Base-by-base conservation (phyloP, 1,140 invertebrate genomes). In the Steinernema feltiae region DNA sequence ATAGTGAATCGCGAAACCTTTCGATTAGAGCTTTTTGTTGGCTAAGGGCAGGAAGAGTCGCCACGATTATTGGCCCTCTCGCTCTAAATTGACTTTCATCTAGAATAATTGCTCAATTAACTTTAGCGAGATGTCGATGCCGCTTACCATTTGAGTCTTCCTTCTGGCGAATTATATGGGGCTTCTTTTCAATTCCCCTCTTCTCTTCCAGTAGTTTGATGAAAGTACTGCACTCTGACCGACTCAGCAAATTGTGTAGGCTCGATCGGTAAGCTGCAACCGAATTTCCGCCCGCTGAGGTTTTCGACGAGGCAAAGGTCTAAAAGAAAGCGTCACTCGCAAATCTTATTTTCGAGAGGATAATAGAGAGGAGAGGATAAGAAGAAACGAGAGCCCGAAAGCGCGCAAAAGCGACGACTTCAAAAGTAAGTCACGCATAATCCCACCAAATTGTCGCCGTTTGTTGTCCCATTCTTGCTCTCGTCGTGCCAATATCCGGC, bases 371-470 rank as follows among this genome's bases (percentile, higher is more conserved):
- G 53, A 63, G 53, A 3, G 53, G 53, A 63, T 63, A 63, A 27
- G 53, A 18, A 41, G 18, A 18, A 41, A 18, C 18, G 35, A 63
- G 53, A 27, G 53, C 41, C n/a, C 41, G 41, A 46, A 21, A 63
- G 53, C 53, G 53, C 53, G 53, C 53, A 63, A 63, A 63, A 63
- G 53, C 53, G 53, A 41, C 18, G 35, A 63, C 53, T 63, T 63
- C 53, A 63, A 63, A 63, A 63, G 53, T 63, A 63, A 63, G 53
- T 63, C 53, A 15, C 53, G 53, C 53, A 63, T 63, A 63, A 63
- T 63, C 53, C 53, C 7, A n/a, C 12, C 53, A 63, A 63, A 63
- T 63, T 63, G 53, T 27, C 53, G 53, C 53, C 53, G 53, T 63
- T 63, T 63, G 53, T 63, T 63, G 53, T 63, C 15, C 53, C 12